A percentile compares a stretch with the other conserved stretches of the same genome.
These are phyloP conservation scores for Lepidurus couesii DNA, from an alignment of 1,140 invertebrate species.

Conservation along the genomic window DNA sequence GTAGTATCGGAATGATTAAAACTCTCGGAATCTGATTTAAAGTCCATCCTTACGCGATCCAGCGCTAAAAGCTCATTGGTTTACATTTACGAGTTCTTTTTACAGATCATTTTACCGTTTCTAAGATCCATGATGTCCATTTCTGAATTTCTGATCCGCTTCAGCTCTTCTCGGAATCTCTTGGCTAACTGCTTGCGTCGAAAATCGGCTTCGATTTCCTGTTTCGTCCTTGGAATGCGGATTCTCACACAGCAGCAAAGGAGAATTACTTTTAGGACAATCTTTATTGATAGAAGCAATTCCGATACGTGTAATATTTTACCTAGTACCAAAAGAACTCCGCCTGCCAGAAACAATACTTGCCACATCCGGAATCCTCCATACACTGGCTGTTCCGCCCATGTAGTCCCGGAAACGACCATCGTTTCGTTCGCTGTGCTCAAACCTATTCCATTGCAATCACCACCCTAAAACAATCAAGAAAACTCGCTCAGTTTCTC, in stretches of 20 bases:
- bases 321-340: conserved; percentile 35
- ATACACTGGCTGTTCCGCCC: conserved; percentile 43
- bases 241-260: conserved; percentile 80
- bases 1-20: conserved; percentile 31
- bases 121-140: conserved; percentile 61
- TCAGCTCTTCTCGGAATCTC: conserved; percentile 71
- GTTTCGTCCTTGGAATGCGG: conserved; percentile 81
- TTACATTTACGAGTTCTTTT: conserved; percentile 33
- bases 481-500: neutral
- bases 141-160: conserved; percentile 73
- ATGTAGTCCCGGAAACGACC: conserved; percentile 36
- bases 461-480: neutral
- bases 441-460: neutral
- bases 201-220: conserved; percentile 87
- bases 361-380: conserved; percentile 46
- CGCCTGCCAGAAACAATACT: conserved; percentile 42
- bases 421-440: neutral
- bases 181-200: conserved; percentile 71
- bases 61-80: conserved; percentile 43
- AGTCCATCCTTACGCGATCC: conserved; percentile 47
- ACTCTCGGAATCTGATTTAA: conserved; percentile 47
- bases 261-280: conserved; percentile 56
- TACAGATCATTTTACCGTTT: conserved; percentile 55
- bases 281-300: conserved; percentile 23
- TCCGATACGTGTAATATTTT: neutral